Evolutionary conservation across 64 coral and sea anemone genomes (phyloP).

Genomic region (Stylophora pistillata): DNA sequence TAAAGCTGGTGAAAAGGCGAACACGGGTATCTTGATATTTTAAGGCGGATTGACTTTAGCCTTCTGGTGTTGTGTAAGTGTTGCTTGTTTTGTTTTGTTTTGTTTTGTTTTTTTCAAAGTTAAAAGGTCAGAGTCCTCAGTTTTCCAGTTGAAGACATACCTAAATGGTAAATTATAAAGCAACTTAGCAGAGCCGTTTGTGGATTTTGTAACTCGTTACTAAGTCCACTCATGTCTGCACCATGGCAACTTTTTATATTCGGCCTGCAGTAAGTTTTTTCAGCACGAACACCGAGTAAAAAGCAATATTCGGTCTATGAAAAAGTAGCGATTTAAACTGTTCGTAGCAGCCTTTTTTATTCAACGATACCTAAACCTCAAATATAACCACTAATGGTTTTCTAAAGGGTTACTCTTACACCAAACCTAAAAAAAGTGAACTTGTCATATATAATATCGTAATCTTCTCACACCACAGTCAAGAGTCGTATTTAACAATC

Average conservation of each 20-base stretch:
- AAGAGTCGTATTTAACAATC: too few relatives aligned
- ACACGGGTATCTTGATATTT: too few relatives aligned
- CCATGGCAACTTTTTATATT: not conserved
- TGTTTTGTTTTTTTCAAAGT: not conserved
- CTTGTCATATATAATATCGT: too few relatives aligned
- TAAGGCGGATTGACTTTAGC: too few relatives aligned
- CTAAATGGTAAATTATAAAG: not conserved
- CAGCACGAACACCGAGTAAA: not conserved
- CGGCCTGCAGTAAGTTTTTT: not conserved
- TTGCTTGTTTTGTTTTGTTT: not conserved
- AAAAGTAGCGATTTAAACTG: not conserved
- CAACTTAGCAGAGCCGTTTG: not conserved
- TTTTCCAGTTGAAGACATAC: not conserved
- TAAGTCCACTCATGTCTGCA: not conserved
- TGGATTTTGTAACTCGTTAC: not conserved
- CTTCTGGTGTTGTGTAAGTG: not conserved
- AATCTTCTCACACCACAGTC: too few relatives aligned
- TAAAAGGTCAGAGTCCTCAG: not conserved
- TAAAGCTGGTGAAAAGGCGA: too few relatives aligned
- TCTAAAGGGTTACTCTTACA: not conserved
- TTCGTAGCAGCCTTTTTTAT: not conserved
- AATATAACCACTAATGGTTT: not conserved
- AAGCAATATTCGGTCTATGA: not conserved
- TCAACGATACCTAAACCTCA: not conserved
- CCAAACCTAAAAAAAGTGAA: too few relatives aligned